Conservation (phyloP, 2,888 invertebrate species). For the Thecophora atra region DNA sequence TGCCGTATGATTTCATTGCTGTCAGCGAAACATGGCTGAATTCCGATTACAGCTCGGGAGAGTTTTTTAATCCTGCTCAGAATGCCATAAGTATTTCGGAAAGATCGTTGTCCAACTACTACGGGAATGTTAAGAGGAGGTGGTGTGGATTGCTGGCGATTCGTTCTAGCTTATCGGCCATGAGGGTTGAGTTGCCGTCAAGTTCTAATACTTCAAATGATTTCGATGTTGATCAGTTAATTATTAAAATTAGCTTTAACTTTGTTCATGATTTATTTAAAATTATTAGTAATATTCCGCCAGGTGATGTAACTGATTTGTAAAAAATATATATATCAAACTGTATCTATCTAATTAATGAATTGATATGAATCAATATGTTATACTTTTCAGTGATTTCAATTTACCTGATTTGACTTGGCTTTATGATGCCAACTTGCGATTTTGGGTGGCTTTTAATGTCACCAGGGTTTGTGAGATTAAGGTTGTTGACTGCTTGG, state of each 20-base stretch:
- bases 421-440: background rate
- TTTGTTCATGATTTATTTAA: too few species aligned
- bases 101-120: background rate
- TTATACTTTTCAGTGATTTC: background rate
- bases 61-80: background rate
- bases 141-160: background rate
- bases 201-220: background rate
- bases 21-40: background rate
- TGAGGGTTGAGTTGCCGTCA: background rate
- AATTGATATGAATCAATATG: slow-evolving; percentile 1
- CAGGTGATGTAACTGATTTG: too few species aligned
- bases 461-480: background rate
- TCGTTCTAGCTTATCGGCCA: background rate
- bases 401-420: slow-evolving; percentile 1
- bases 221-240: too few species aligned
- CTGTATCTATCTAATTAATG: background rate
- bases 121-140: background rate
- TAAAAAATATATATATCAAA: background rate
- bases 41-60: background rate
- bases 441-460: background rate
- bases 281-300: too few species aligned
- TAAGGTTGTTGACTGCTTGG: slow-evolving; percentile 1
- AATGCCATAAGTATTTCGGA: background rate
- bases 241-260: too few species aligned
- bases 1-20: background rate